Base-by-base conservation (phyloP, 2,797 vertebrate genomes). In the Xiphorhynchus erythropygius region DNA sequence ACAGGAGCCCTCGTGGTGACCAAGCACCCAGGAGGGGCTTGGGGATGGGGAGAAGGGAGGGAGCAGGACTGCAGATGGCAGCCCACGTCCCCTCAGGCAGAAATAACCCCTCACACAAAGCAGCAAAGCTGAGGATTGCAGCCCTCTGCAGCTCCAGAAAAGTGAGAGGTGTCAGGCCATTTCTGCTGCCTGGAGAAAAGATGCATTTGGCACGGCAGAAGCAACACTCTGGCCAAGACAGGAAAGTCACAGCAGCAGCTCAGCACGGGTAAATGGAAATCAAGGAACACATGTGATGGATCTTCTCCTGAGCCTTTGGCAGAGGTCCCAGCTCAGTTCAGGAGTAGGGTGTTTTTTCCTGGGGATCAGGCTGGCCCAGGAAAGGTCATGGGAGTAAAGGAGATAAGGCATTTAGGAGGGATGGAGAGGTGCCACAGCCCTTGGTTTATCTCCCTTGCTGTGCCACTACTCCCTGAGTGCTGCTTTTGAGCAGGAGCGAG, bases 241-340 rank as follows among this genome's bases (percentile, higher is more conserved):
- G 55, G 84, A 23, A 76, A 87, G 91, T 70, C 89, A 90, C 67
- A 95, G 84, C 84, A 93, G 88, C 81, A 80, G 89, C 81, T 94
- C 92, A 52, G 84, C 42, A 41, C 0, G 19, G 47, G 59, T 87
- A 91, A 78, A 90, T n/a, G 84, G 62, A 82, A 87, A 93, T 93
- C 92, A 92, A 83, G 84, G 85, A 93, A 67, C 90, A 89, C 9
- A 1, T 50, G 52, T 16, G 63, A 91, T 41, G 60, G 64, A 93
- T 83, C 87, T 30, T 75, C 87, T 84, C 69, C 69, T 1, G 2
- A 91, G 87, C 63, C 83, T 62, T 46, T 89, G 78, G 84, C 95
- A 94, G 27, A 73, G 84, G 73, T 92, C 91, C 83, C 76, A 76
- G 53, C 41, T 6, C 71, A 0, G 1, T 79, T 80, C 46, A 33